Base-by-base conservation (phyloP, 2,888 invertebrate genomes). In the Cataglyphis albicans region DNA sequence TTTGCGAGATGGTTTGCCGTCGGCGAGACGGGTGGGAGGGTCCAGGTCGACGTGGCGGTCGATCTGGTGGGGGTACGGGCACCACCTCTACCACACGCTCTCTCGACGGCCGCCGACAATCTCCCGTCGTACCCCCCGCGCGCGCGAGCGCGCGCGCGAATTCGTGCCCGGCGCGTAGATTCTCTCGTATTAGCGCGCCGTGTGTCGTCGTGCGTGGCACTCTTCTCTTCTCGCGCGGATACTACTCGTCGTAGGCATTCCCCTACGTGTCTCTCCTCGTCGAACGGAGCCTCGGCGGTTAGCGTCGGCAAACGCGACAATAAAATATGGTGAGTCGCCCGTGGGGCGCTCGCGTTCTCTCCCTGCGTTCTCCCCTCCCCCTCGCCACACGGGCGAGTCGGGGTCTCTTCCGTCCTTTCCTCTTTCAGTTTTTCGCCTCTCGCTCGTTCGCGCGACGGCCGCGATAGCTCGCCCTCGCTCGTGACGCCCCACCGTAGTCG, bases 291-390 rank as follows among this genome's bases (percentile, higher is more conserved):
- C 89, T 44, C 44, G 87, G 91, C 91, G 93, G 93, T 93, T 93
- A 93, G 93, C 93, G 92, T 92, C 91, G 92, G 94, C 93, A 93
- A 93, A 93, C 93, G 93, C 92, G 93, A 92, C 93, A 92, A 93
- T 93, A 93, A 94, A 93, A 93, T 93, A 93, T 93, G 92, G 91
- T 91, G 93, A 92, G 92, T 90, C 89, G 91, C 88, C 88, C 88
- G 90, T 89, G 88, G 91, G 90, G 90, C 91, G 89, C 90, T 85
- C 89, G 87, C 85, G 86, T 52, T 52, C 52, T n/a, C 87, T 84
- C 87, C 88, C 89, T 88, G 76, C 86, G 29, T 21, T 32, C 85
- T 88, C 84, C 84, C 89, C 52, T 41, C 88, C 88, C 88, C 84
- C 87, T 68, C 75, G 44, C 12, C 29, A 15, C 75, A 82, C 68